Conservation (phyloP, 2,113 vertebrate species). For the Empidonax alnorum region DNA sequence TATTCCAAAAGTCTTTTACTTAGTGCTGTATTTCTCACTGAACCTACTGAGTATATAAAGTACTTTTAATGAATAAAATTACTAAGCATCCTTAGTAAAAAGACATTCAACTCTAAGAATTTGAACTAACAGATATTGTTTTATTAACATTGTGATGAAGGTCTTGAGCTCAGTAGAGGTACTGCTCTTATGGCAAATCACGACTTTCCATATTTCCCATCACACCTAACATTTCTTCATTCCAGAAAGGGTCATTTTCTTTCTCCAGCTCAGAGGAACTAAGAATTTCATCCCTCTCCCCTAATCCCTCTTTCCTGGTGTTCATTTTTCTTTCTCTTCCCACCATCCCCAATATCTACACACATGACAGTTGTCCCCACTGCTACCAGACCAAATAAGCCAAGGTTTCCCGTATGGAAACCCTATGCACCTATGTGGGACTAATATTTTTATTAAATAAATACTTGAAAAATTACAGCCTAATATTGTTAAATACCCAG, state of each 20-base stretch:
- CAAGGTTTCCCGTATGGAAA: background rate
- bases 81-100: background rate
- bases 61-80: background rate
- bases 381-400: background rate
- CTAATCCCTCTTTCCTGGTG: background rate
- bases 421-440: background rate
- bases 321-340: background rate
- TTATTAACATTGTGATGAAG: background rate
- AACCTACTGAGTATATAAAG: background rate
- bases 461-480: background rate
- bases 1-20: background rate
- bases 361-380: background rate
- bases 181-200: background rate
- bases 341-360: background rate
- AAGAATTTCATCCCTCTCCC: background rate
- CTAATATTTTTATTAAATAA: background rate
- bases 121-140: background rate
- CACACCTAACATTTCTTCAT: background rate
- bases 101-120: fast-evolving
- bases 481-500: background rate
- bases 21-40: background rate
- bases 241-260: background rate
- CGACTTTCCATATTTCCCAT: background rate
- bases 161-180: background rate
- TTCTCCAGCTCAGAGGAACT: background rate